Conservation (phyloP, 2,888 invertebrate species). For the Leucania comma region DNA sequence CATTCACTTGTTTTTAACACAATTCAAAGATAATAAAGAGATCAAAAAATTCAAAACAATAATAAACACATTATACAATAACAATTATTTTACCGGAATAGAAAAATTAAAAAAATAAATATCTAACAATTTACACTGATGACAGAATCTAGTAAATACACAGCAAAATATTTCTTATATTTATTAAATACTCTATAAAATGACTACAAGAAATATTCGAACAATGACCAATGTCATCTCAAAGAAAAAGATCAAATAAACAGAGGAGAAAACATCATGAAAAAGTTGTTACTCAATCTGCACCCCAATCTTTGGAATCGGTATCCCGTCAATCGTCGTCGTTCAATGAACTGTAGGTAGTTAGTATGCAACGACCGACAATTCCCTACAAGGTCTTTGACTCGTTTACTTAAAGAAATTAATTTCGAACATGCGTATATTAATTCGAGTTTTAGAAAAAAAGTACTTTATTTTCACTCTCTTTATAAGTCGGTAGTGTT, state of each 20-base stretch:
- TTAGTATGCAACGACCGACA: too few species aligned
- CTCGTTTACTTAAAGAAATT: too few species aligned
- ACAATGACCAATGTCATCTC: background rate
- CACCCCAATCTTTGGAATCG: too few species aligned
- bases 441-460: too few species aligned
- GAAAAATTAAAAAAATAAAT: background rate
- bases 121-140: background rate
- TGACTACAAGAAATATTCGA: background rate
- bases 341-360: too few species aligned
- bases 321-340: too few species aligned
- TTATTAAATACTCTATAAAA: slow-evolving; percentile 8
- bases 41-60: background rate
- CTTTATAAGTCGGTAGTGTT: too few species aligned
- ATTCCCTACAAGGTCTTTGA: too few species aligned
- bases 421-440: too few species aligned
- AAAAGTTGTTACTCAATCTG: background rate
- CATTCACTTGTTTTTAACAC: background rate
- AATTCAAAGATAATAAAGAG: background rate
- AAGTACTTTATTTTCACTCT: too few species aligned
- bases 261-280: background rate
- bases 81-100: background rate
- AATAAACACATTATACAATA: background rate
- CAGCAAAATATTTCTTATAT: background rate
- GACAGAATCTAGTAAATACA: background rate
- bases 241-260: background rate